Evolutionary conservation across 2,113 vertebrate species (phyloP), one percentile per base, ranked within the genome.

Genomic region (Poeciliopsis retropinna): DNA sequence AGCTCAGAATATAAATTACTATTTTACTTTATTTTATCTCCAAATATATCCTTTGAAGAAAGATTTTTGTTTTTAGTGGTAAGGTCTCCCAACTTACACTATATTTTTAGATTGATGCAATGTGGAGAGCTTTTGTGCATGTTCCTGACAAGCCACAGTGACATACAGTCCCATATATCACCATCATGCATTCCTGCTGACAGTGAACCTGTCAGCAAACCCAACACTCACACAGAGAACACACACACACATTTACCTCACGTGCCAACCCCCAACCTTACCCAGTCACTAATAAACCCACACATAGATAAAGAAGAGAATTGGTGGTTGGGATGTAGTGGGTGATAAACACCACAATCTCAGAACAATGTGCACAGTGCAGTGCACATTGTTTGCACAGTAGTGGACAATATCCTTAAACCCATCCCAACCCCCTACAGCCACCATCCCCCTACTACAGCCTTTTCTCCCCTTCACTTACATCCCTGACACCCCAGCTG

Each of bases 141-240:
- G 39, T 78, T 60, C 70, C 31, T 83, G 87, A 64, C 41, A 71
- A 77, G 51, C 37, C 64, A 60, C 78, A 71, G 61, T 87, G 83
- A 91, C 85, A 78, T 89, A 88, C 77, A 68, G 70, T 27, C 28
- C 34, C 70, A 85, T 87, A 90, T 76, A 85, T 91, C 84, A 78
- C 68, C 75, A 79, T 79, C 70, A 66, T n/a, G 17, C 78, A 90
- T 90, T 87, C 83, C 70, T 86, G 83, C 84, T 89, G 90, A 91
- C 88, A 86, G 82, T 76, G 83, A 87, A 87, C 80, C 85, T 88
- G 80, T 89, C 87, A 88, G 82, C 70, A 31, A 81, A 77, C 79
- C 63, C 47, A 63, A 67, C 73, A 73, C 47, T 12, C 69, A 44
- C 67, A 61, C 70, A 54, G 64, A 32, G 60, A 73, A 37, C 34